These are phyloP conservation scores for Chelonus insularis DNA, from an alignment of 1,140 invertebrate genomes.

Conservation along the genomic window DNA sequence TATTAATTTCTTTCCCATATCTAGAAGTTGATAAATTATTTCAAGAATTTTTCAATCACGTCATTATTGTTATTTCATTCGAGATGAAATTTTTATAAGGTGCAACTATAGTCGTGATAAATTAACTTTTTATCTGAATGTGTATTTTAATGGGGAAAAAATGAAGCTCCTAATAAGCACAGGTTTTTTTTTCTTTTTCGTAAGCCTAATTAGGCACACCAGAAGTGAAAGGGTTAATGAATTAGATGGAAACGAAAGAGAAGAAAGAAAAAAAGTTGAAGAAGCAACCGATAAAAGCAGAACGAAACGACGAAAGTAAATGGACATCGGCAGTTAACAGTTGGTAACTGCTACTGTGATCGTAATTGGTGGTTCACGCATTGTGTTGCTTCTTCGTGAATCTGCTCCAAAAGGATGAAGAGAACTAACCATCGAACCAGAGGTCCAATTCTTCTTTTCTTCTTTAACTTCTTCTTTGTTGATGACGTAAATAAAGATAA, in stretches of 20 bases:
- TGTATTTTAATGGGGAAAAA: too few species aligned
- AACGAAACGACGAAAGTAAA: slow-evolving; percentile 21
- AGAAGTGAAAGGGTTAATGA: too few species aligned
- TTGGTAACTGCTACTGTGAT: slow-evolving; percentile 37
- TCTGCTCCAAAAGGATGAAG: background rate
- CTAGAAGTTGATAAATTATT: too few species aligned
- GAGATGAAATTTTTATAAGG: too few species aligned
- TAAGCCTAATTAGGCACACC: too few species aligned
- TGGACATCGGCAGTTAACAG: slow-evolving; percentile 31
- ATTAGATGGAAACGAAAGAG: background rate
- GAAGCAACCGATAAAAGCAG: background rate
- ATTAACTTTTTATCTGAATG: too few species aligned
- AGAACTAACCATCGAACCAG: background rate
- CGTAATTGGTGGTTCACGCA: slow-evolving; percentile 40
- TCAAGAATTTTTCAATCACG: too few species aligned
- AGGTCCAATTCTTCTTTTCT: background rate
- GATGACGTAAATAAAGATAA: background rate
- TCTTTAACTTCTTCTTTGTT: background rate
- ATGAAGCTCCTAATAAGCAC: background rate
- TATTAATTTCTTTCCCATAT: too few species aligned
- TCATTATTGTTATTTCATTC: too few species aligned
- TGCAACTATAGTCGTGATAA: too few species aligned
- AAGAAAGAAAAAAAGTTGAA: background rate
- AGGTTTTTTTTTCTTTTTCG: background rate
- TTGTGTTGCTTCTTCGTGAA: slow-evolving; percentile 30